Conservation (phyloP, 2,888 invertebrate genomes). For the Meteorus cinctellus region DNA sequence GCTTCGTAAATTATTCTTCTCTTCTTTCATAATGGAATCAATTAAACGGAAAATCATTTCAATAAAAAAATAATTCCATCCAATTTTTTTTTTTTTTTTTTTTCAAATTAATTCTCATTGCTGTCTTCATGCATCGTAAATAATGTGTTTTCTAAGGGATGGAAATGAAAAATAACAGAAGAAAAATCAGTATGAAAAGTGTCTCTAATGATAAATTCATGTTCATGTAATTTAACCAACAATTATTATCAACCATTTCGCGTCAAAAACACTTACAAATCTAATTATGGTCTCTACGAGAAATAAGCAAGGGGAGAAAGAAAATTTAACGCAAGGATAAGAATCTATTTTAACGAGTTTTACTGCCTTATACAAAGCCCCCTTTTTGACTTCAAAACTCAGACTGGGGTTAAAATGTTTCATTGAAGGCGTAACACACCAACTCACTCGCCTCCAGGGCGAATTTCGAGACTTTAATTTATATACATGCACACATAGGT, state of each 20-base stretch:
- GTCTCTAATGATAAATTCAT: not conserved
- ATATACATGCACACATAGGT: constrained; percentile 5
- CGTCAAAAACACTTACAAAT: not conserved
- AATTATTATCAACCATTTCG: not conserved
- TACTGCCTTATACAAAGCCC: constrained; percentile 9
- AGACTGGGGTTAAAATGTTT: not conserved
- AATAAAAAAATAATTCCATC: too few relatives aligned
- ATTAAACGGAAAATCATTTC: too few relatives aligned
- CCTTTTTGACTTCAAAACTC: not conserved
- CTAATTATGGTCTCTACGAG: not conserved
- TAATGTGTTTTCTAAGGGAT: too few relatives aligned
- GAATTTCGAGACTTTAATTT: not conserved
- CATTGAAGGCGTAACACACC: not conserved
- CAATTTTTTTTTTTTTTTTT: too few relatives aligned
- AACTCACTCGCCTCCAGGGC: not conserved
- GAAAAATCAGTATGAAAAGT: not conserved
- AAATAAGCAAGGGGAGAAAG: not conserved
- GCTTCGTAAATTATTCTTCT: not conserved
- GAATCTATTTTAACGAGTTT: constrained; percentile 28
- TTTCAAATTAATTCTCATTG: too few relatives aligned
- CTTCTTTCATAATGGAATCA: not conserved
- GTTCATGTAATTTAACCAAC: not conserved
- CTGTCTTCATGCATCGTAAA: too few relatives aligned
- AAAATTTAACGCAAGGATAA: not conserved
- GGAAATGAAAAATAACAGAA: not conserved